Conservation (phyloP, 2,888 invertebrate species). For the Halictus quadricinctus region DNA sequence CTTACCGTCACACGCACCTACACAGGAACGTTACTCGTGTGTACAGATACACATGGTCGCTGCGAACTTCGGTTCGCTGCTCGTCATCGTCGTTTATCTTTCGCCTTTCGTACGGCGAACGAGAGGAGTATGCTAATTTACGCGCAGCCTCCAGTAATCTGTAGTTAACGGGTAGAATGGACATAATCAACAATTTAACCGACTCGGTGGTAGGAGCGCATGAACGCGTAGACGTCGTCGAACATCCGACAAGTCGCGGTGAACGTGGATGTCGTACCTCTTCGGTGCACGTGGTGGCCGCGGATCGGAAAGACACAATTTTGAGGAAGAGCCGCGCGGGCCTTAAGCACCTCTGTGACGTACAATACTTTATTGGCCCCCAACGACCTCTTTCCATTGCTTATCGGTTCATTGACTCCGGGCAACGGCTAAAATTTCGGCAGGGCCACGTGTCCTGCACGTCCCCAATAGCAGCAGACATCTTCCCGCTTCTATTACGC, state of each 20-base stretch:
- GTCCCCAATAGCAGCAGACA: not conserved
- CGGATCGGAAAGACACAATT: slow-evolving; percentile 82
- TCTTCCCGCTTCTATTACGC: slow-evolving; percentile 7
- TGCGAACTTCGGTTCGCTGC: not conserved
- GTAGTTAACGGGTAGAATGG: slow-evolving; percentile 80
- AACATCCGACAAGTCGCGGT: not conserved
- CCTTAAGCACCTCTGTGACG: slow-evolving; percentile 80
- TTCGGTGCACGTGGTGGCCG: slow-evolving; percentile 74
- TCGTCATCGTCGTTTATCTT: slow-evolving; percentile 32
- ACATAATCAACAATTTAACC: slow-evolving; percentile 82
- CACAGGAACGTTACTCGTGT: not conserved
- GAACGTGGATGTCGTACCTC: slow-evolving; percentile 46
- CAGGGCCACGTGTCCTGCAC: slow-evolving; percentile 60
- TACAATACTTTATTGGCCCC: slow-evolving; percentile 78
- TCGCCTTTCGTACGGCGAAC: slow-evolving; percentile 20
- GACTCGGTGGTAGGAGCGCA: slow-evolving; percentile 68
- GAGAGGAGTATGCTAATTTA: slow-evolving; percentile 66
- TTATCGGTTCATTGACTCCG: slow-evolving; percentile 75
- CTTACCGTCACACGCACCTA: not conserved
- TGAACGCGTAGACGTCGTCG: slow-evolving; percentile 15
- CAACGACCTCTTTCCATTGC: slow-evolving; percentile 78
- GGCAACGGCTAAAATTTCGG: slow-evolving; percentile 74
- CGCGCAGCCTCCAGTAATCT: slow-evolving; percentile 71
- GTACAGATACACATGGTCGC: not conserved
- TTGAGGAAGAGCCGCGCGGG: slow-evolving; percentile 82